Base-by-base conservation (phyloP, 2,797 vertebrate genomes). In the Eupleurogrammus muticus region DNA sequence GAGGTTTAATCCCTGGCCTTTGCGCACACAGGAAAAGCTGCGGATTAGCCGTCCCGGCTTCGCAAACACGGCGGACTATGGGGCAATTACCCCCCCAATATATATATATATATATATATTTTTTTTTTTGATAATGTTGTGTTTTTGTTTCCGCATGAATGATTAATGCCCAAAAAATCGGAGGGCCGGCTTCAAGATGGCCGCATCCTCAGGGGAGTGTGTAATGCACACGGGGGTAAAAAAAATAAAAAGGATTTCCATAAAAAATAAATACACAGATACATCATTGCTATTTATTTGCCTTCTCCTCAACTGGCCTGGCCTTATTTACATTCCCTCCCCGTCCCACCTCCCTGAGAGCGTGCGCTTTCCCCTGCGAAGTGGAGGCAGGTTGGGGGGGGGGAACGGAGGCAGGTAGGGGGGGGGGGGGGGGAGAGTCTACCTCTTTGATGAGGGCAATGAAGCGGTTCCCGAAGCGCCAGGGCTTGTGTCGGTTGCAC, bases 401-500 rank as follows among this genome's bases (percentile, higher is more conserved):
- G n/a, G 17, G 46, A 54, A 64, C 2, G 34, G 46, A 63, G 66
- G 61, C 51, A 75, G 72, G 67, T 66, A 70, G 58, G 50, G 34
- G 6, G 14, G 53, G 66, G 72, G 67, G 64, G 69, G 58, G 50
- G 34, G 6, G 14, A 56, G 66, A 38, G 57, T 32, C 73, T 93
- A 99, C 97, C 95, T 99, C 97, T 93, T 99, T 99, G 92, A 99
- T 99, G 73, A 99, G 95, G 42, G 94, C 95, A 95, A 99, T 98
- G 84, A 98, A 99, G 66, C 97, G 96, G 60, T 97, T 96, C 62
- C 97, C 97, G 11, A 99, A 99, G 75, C 97, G 95, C 97, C 97
- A 99, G 0, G 97, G 97, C 66, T 99, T 99, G 92, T 99, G 97
- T 16, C 97, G 93, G 89, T 98, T 98, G 89, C 97, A 99, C 90